Base-by-base conservation (phyloP, 2,888 invertebrate species). In the Napeogenes sylphis region DNA sequence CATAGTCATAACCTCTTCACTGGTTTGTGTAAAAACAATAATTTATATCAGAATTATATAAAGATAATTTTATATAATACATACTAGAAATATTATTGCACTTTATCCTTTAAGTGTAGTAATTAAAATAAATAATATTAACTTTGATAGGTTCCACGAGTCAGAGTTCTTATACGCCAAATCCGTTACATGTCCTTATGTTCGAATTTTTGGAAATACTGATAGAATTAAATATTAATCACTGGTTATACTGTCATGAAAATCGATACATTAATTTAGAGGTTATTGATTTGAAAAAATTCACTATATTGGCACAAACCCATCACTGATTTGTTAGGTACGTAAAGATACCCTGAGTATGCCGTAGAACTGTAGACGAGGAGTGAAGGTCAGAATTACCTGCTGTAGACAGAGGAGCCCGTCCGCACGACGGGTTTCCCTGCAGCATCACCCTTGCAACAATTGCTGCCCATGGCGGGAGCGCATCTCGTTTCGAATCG, bases 371-470 rank as follows among this genome's bases (percentile, higher is more conserved):
- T 88, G 87, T 77, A 84, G 83, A 45, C 68, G 76, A 80, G 70
- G 75, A 88, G 73, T 73, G 73, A 79, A 81, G 86, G 78, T 83
- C 81, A 79, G 77, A 85, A 82, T 80, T 90, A 91, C 91, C 91
- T 91, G 86, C 78, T 84, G 85, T 91, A 91, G 73, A 85, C 87
- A 60, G 91, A 91, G 60, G 91, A 89, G 73, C 80, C 80, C 68
- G 90, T 83, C 73, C 87, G 80, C 74, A 86, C 82, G 75, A 87
- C 74, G 62, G 88, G 85, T 71, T 85, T 80, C 73, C 83, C 83
- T 71, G 89, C 87, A 68, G 91, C 87, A 79, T 91, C 91, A 78
- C 91, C 91, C 79, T 92, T 92, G 83, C 92, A 92, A 84, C 92
- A 92, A 80, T 91, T 92, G 82, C 91, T 92, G 78, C 92, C 92